Conservation (phyloP, 2,888 invertebrate genomes). For the Chironomus tentans region DNA sequence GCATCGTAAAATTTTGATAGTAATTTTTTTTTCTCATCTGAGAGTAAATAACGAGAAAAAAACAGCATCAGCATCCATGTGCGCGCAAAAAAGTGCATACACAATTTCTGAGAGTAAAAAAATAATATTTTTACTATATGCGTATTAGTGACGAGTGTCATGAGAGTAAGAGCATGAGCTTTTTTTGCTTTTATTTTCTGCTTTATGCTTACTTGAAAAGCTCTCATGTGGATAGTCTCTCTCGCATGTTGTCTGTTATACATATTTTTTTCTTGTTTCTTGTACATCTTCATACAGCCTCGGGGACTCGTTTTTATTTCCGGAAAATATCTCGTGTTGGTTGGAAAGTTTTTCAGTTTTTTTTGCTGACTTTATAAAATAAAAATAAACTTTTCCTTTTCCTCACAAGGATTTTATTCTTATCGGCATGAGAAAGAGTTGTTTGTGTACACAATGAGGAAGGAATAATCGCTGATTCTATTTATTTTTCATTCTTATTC, state of each 20-base stretch:
- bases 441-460: neutral
- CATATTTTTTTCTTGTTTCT: neutral
- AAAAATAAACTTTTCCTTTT: neutral
- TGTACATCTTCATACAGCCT: neutral
- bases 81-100: conserved; percentile 9
- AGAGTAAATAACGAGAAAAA: neutral
- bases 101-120: neutral
- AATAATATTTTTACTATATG: neutral
- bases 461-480: neutral
- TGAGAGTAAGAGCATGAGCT: neutral
- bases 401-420: neutral
- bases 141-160: neutral
- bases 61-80: conserved; percentile 1
- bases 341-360: neutral
- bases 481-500: neutral
- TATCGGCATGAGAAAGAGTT: neutral
- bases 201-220: neutral
- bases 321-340: conserved; percentile 9
- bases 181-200: neutral
- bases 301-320: neutral
- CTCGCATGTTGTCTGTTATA: neutral
- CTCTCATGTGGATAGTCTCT: neutral
- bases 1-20: conserved; percentile 10
- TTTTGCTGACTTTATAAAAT: conserved; percentile 1
- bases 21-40: neutral